Evolutionary conservation across 2,888 invertebrate species (phyloP).

Genomic region (Lamellibrachia satsuma): DNA sequence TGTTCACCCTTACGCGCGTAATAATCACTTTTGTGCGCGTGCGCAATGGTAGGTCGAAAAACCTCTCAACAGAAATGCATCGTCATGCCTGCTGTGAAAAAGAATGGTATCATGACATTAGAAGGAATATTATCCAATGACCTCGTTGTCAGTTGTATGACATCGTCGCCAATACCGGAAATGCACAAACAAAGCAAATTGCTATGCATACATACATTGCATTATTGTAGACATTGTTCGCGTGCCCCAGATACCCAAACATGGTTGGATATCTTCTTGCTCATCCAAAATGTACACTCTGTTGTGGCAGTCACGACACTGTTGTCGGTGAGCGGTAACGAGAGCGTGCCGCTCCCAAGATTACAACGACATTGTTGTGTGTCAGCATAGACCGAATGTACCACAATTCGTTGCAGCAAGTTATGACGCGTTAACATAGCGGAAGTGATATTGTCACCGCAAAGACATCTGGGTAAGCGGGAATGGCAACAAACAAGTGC

Average conservation of each 20-base stretch:
- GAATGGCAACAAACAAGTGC: neutral
- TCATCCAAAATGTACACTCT: neutral
- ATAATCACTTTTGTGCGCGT: neutral
- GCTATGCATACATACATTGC: neutral
- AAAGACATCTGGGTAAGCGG: neutral
- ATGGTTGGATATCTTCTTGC: neutral
- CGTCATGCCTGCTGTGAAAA: neutral
- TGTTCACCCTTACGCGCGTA: neutral
- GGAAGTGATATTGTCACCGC: neutral
- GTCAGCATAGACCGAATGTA: neutral
- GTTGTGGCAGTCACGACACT: neutral
- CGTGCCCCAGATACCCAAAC: conserved; percentile 9
- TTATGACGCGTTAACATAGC: neutral
- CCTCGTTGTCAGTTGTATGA: neutral
- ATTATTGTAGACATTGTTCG: neutral
- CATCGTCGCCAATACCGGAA: neutral
- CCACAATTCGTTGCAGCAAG: conserved; percentile 11
- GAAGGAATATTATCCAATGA: neutral
- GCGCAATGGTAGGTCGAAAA: neutral
- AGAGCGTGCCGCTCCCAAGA: neutral
- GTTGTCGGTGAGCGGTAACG: neutral
- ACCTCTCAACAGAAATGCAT: neutral
- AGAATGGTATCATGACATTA: neutral
- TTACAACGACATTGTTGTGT: neutral
- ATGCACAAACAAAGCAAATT: neutral